Evolutionary conservation across 2,113 vertebrate genomes (phyloP).

Genomic region (Nannospalax galili): DNA sequence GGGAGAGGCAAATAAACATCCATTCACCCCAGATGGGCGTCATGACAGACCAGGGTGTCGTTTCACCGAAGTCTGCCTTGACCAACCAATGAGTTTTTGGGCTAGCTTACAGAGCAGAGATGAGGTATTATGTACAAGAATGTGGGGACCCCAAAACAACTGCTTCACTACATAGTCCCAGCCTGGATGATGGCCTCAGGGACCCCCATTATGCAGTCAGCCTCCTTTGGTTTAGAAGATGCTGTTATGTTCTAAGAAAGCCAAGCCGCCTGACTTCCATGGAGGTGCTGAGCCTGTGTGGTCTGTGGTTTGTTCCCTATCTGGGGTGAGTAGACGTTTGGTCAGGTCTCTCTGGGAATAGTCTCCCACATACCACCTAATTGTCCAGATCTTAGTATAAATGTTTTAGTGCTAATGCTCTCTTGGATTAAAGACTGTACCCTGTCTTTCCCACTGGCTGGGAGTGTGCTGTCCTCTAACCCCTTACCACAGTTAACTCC

Average conservation of each 20-base stretch:
- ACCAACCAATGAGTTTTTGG: neutral
- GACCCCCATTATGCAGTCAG: neutral
- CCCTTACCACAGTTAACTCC: neutral
- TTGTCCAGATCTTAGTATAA: too few species aligned
- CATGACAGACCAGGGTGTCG: neutral
- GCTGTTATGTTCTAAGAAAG: neutral
- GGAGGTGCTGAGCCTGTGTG: too few species aligned
- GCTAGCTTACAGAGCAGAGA: neutral
- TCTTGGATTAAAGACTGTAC: too few species aligned
- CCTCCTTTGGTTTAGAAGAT: neutral
- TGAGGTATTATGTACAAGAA: neutral
- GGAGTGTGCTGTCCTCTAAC: neutral
- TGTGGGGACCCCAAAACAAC: too few species aligned
- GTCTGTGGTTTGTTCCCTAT: too few species aligned
- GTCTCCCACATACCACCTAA: too few species aligned
- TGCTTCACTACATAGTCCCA: neutral
- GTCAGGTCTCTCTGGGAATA: too few species aligned
- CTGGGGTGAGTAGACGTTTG: too few species aligned
- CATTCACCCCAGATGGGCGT: neutral
- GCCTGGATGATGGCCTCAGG: neutral
- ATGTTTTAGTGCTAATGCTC: neutral
- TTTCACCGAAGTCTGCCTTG: neutral
- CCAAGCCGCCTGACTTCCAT: fast-evolving
- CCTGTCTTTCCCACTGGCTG: fast-evolving
- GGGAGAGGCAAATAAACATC: neutral